Percentiles rank a stretch among this genome's conserved stretches.
Conservation (phyloP, 2,888 invertebrate species). For the Leptopilina myrica region DNA sequence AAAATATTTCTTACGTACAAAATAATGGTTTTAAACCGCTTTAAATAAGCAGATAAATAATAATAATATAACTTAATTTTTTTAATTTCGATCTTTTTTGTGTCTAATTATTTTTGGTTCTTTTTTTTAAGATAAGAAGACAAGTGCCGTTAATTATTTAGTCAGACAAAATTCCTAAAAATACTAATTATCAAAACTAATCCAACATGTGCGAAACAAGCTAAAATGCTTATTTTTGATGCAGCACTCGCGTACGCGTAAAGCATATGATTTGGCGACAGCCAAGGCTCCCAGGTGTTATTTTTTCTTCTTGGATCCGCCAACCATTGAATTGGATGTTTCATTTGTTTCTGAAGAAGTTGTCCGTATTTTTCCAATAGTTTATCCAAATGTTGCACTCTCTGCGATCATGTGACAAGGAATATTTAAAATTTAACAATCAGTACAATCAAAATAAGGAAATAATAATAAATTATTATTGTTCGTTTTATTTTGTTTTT, state of each 20-base stretch:
- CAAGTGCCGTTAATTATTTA: conserved; percentile 50
- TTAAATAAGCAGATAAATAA: neutral
- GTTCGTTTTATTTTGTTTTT: too few species aligned
- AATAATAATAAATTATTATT: too few species aligned
- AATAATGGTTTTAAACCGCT: too few species aligned
- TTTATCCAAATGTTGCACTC: conserved; percentile 64
- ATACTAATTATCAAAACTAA: conserved; percentile 60
- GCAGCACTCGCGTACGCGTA: conserved; percentile 61
- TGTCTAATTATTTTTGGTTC: neutral
- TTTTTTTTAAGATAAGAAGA: neutral
- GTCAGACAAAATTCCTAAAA: conserved; percentile 63
- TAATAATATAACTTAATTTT: neutral
- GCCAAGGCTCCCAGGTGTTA: conserved; percentile 86
- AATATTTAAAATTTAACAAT: neutral
- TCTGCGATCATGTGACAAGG: conserved; percentile 52
- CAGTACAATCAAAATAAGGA: too few species aligned
- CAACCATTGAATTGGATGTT: conserved; percentile 68
- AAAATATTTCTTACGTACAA: too few species aligned
- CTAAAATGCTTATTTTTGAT: conserved; percentile 59
- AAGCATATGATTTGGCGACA: conserved; percentile 59
- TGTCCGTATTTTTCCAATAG: conserved; percentile 66
- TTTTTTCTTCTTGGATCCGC: conserved; percentile 85
- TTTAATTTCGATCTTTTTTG: neutral
- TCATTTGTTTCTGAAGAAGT: conserved; percentile 61
- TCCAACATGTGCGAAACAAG: conserved; percentile 63